Conservation (phyloP, 2,113 vertebrate genomes). For the Mormyrus lacerda region DNA sequence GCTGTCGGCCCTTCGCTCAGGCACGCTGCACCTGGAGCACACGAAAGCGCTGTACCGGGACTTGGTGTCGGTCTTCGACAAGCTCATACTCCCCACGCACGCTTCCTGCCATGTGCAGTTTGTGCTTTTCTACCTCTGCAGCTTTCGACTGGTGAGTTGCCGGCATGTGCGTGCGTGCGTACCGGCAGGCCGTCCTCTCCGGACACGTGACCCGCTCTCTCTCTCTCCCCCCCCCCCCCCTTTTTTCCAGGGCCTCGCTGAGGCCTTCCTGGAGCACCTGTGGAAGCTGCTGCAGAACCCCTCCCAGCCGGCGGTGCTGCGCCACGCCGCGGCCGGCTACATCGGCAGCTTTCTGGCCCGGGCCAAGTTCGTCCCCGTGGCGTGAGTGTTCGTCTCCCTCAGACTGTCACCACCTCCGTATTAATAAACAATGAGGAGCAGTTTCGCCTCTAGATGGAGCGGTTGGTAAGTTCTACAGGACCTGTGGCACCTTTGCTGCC, state of each 20-base stretch:
- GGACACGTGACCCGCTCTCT: neutral
- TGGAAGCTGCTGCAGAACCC: slow-evolving; percentile 86
- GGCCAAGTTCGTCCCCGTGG: slow-evolving; percentile 81
- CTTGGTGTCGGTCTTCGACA: slow-evolving; percentile 79
- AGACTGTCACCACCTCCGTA: neutral
- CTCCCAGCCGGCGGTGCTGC: slow-evolving; percentile 76
- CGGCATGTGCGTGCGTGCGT: neutral
- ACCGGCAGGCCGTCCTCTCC: neutral
- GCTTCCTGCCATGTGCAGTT: slow-evolving; percentile 89
- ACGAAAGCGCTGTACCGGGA: slow-evolving; percentile 85
- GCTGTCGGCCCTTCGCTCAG: slow-evolving; percentile 45
- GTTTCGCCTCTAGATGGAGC: neutral
- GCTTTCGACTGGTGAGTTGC: slow-evolving; percentile 83
- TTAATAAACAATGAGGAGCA: neutral
- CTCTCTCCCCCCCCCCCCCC: neutral
- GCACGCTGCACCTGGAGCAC: slow-evolving; percentile 61
- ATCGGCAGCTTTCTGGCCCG: slow-evolving; percentile 91
- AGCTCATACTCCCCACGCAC: slow-evolving; percentile 87
- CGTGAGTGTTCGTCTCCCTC: slow-evolving; percentile 65
- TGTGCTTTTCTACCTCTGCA: slow-evolving; percentile 86
- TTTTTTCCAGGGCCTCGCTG: slow-evolving; percentile 80
- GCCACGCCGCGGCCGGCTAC: slow-evolving; percentile 81
- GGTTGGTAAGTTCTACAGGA: neutral
- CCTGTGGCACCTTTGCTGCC: neutral
- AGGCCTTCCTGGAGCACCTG: slow-evolving; percentile 91